Evolutionary conservation across 2,888 invertebrate species (phyloP).

Genomic region (Drosophila kuntzei): DNA sequence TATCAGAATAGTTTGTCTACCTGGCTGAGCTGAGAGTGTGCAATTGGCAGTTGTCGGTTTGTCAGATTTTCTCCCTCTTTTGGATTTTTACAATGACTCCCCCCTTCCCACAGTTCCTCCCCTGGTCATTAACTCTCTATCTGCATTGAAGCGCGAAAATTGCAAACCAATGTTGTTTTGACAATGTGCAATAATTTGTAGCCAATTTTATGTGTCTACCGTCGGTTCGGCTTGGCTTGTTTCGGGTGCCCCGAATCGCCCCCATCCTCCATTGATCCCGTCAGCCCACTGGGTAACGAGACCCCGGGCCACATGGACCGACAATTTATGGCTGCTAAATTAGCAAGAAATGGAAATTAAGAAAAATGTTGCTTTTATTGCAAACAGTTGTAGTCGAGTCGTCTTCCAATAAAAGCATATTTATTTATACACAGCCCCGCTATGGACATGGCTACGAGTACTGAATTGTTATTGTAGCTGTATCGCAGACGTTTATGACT

Average conservation of each 20-base stretch:
- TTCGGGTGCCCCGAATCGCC: slow-evolving; percentile 39
- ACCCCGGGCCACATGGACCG: slow-evolving; percentile 64
- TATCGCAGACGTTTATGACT: slow-evolving; percentile 70
- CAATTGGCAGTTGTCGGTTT: slow-evolving; percentile 32
- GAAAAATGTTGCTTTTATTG: slow-evolving; percentile 81
- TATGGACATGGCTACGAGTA: slow-evolving; percentile 30
- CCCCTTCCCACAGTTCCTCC: neutral
- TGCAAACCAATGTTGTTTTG: slow-evolving; percentile 85
- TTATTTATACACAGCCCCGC: slow-evolving; percentile 65
- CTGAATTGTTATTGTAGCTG: slow-evolving; percentile 64
- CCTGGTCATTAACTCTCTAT: slow-evolving; percentile 60
- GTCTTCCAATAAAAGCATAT: slow-evolving; percentile 80
- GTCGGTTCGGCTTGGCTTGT: slow-evolving; percentile 72
- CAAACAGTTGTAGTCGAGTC: slow-evolving; percentile 81
- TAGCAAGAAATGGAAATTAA: slow-evolving; percentile 81
- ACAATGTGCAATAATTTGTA: slow-evolving; percentile 84
- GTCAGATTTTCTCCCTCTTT: slow-evolving; percentile 30
- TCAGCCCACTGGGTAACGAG: slow-evolving; percentile 40
- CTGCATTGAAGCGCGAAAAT: slow-evolving; percentile 83
- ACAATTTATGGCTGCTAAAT: slow-evolving; percentile 79
- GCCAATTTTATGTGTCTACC: slow-evolving; percentile 79
- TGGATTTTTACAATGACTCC: slow-evolving; percentile 14
- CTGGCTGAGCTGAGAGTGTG: slow-evolving; percentile 2
- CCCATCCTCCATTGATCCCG: neutral
- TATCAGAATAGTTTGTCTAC: slow-evolving; percentile 38